Percentiles rank a stretch among this genome's conserved stretches.
phyloP scores from a whole-genome alignment of 2,113 vertebrate species.

The Centropus bengalensis region DNA sequence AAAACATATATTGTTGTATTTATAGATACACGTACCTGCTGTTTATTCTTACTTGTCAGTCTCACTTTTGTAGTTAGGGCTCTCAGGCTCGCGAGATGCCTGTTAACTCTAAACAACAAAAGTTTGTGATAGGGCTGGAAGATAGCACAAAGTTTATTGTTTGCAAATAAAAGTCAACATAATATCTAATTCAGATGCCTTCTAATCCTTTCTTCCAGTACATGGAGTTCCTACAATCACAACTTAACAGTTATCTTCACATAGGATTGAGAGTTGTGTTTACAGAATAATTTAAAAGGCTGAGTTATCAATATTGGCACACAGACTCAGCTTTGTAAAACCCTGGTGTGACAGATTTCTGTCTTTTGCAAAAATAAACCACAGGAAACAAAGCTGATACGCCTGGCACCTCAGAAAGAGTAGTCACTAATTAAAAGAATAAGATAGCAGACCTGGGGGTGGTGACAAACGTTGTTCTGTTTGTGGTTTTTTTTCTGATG shows the following conservation, averaged over 20 bases:
- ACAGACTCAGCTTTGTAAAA: not conserved
- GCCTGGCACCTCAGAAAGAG: not conserved
- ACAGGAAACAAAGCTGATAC: not conserved
- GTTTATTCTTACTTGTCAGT: conserved; percentile 86
- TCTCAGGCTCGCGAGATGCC: conserved; percentile 80
- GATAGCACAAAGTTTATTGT: not conserved
- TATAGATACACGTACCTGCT: conserved; percentile 80
- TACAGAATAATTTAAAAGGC: not conserved
- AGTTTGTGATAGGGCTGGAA: not conserved
- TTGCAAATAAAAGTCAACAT: not conserved
- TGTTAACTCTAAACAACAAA: conserved; percentile 77
- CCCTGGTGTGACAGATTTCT: not conserved
- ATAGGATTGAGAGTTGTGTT: not conserved
- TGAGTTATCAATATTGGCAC: not conserved
- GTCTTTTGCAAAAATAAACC: not conserved
- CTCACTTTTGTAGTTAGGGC: conserved; percentile 84
- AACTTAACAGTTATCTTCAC: not conserved
- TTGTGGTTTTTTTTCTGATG: no score
- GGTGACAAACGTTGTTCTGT: no score
- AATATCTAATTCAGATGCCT: not conserved
- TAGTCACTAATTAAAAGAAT: not conserved
- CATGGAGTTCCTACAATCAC: not conserved
- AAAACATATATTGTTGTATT: conserved; percentile 79
- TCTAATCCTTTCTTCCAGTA: not conserved
- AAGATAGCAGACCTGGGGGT: not conserved